Percentiles rank a stretch among this genome's conserved stretches.
Evolutionary conservation across 2,797 vertebrate genomes (phyloP).

Genomic region (Ateles fusciceps): DNA sequence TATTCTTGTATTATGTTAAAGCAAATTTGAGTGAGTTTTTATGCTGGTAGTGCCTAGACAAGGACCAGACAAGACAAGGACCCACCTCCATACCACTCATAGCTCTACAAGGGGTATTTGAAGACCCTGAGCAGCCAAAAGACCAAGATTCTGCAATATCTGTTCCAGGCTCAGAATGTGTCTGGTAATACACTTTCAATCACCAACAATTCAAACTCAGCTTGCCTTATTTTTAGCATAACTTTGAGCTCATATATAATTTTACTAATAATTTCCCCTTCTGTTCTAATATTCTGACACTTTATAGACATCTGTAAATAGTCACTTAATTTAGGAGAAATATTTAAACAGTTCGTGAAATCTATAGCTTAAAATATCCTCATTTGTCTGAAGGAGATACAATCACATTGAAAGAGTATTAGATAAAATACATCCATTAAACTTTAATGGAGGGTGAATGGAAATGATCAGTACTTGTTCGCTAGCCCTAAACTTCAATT

Average conservation of each 20-base stretch:
- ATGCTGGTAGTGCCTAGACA: background rate
- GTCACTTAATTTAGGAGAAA: background rate
- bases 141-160: background rate
- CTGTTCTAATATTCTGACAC: background rate
- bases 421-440: background rate
- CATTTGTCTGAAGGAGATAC: background rate
- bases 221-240: background rate
- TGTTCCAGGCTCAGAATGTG: background rate
- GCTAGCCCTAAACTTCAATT: background rate
- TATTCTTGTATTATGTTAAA: background rate
- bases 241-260: background rate
- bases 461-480: background rate
- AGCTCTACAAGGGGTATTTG: background rate
- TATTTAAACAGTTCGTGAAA: constrained; percentile 21
- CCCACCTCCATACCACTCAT: accelerated
- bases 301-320: background rate
- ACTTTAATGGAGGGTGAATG: background rate
- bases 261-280: background rate
- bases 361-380: background rate
- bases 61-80: background rate
- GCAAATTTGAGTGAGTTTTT: background rate
- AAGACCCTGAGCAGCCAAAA: background rate
- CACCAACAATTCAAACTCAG: background rate
- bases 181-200: background rate
- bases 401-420: background rate